Percentiles rank a stretch among this genome's conserved stretches.
These are phyloP conservation scores for Caloenas nicobarica DNA, from an alignment of 2,113 vertebrate genomes.

Conservation along the genomic window DNA sequence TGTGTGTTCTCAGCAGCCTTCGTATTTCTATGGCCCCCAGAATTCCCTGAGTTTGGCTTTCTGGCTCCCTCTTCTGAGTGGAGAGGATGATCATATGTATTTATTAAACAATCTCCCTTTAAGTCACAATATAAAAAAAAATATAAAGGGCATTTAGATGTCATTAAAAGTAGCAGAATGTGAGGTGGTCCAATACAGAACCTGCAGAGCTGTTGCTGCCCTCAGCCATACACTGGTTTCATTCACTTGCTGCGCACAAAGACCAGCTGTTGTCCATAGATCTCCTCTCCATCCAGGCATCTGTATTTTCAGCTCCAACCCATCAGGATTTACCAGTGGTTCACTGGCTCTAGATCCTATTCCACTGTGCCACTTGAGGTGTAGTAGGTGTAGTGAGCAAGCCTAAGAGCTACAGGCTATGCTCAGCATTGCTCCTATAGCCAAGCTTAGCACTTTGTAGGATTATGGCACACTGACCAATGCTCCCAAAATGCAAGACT, in stretches of 20 bases:
- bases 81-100: background rate
- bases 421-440: background rate
- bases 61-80: conserved; percentile 37
- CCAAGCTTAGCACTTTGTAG: background rate
- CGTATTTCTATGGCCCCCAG: background rate
- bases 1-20: conserved; percentile 55
- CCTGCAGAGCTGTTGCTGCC: background rate
- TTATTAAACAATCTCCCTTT: background rate
- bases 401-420: background rate
- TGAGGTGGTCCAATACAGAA: background rate
- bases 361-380: background rate
- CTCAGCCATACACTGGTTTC: background rate
- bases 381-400: background rate
- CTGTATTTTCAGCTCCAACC: background rate
- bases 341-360: background rate
- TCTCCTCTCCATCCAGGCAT: background rate
- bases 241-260: background rate
- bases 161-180: background rate
- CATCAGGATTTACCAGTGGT: background rate
- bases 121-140: background rate
- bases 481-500: background rate
- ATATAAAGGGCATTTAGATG: background rate
- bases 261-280: background rate
- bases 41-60: background rate
- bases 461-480: background rate